Evolutionary conservation across 1,140 invertebrate species (phyloP), one percentile per base, ranked within the genome.

Genomic region (Nasonia vitripennis): DNA sequence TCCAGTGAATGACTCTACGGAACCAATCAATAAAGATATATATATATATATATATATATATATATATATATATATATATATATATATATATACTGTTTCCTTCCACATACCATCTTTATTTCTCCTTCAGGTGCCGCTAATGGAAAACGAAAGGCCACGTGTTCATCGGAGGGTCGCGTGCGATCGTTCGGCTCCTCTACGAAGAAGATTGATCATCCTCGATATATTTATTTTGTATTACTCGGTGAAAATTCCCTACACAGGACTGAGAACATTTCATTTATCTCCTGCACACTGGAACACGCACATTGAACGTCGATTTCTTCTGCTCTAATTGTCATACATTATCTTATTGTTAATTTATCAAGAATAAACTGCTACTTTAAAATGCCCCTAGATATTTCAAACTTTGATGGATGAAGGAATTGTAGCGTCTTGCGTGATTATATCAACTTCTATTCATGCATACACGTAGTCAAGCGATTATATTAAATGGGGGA

Each of bases 221-320:
- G 77, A 83, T 88, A 87, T 84, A 87, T 82, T 86, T 87, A 85
- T 78, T 87, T 86, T 67, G 37, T 55, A 84, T 78, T 75, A 68
- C 62, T 87, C 70, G 81, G 34, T 70, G 70, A 68, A 71, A 73
- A 37, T 31, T 62, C 4, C 20, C 5, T 55, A 62, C 20, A 5
- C 55, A n/a, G 17, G 17, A 14, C 51, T 14, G 14, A 55, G 51
- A 20, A 62, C 5, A 7, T 62, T 62, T n/a, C 55, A 62, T 62
- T 62, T 62, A 62, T 62, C 55, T 20, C 6, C 20, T n/a, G n/a
- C 55, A 62, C 17, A 62, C 17, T 62, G 17, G 17, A 62, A n/a
- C 20, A 62, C 55, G 55, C 55, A 62, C 55, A 7, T 6, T n/a
- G 17, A 62, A 62, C 14, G 17, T 55, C 51, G 2, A 55, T 55